phyloP scores from a whole-genome alignment of 2,888 invertebrate species.

The Hermaeophaga mercurialis region DNA sequence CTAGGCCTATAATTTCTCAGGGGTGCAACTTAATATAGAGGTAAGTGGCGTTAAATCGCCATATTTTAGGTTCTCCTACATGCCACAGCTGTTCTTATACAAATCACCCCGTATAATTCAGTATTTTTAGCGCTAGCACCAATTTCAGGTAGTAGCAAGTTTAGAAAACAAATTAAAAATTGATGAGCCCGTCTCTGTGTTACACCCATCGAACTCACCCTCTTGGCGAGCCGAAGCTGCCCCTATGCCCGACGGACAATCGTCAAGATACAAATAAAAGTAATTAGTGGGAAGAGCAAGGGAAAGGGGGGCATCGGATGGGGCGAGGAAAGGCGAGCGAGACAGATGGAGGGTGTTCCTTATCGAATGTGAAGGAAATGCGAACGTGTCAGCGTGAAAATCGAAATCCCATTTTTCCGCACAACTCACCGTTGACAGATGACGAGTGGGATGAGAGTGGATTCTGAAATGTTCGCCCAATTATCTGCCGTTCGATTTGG shows the following conservation, averaged over 20 bases:
- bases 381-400: slow-evolving; percentile 24
- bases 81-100: too few species aligned
- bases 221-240: slow-evolving; percentile 3
- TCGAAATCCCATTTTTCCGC: slow-evolving; percentile 18
- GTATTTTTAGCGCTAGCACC: too few species aligned
- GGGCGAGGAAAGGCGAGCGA: background rate
- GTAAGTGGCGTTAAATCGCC: too few species aligned
- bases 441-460: slow-evolving; percentile 2
- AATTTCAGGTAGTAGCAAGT: too few species aligned
- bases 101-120: too few species aligned
- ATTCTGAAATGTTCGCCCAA: slow-evolving; percentile 7
- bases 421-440: slow-evolving; percentile 9
- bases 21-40: too few species aligned
- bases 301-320: slow-evolving; percentile 3
- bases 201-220: background rate
- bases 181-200: background rate
- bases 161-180: background rate
- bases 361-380: slow-evolving; percentile 17
- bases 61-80: too few species aligned
- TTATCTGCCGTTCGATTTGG: slow-evolving; percentile 11
- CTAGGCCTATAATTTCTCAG: too few species aligned
- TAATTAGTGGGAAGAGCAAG: slow-evolving; percentile 35
- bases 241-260: slow-evolving; percentile 25
- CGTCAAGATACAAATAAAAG: slow-evolving; percentile 38
- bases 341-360: background rate